Percentiles rank a stretch among this genome's conserved stretches.
Evolutionary conservation across 2,113 vertebrate genomes (phyloP).

Genomic region (Holacanthus passer): DNA sequence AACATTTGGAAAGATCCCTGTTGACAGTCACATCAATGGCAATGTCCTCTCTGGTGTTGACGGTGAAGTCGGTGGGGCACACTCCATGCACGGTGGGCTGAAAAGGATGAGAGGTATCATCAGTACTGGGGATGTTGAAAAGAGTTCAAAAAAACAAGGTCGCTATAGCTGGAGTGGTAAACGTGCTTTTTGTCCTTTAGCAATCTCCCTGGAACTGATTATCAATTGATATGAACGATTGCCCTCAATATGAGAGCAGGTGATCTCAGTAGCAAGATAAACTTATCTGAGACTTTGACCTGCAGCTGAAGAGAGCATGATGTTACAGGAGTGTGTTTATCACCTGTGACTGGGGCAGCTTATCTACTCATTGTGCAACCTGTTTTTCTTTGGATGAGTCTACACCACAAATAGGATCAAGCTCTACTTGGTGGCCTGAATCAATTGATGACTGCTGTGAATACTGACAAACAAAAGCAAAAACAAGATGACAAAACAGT

Average conservation of each 20-base stretch:
- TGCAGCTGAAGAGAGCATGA: constrained; percentile 52
- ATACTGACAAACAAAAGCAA: constrained; percentile 14
- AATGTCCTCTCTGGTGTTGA: constrained; percentile 82
- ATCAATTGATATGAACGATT: constrained; percentile 58
- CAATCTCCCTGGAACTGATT: constrained; percentile 40
- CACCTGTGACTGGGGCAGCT: constrained; percentile 52
- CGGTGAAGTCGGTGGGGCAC: constrained; percentile 85
- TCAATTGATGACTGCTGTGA: constrained; percentile 12
- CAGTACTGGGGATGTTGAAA: not conserved
- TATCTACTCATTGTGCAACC: constrained; percentile 74
- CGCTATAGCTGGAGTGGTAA: not conserved
- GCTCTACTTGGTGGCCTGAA: constrained; percentile 21
- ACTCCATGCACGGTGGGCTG: constrained; percentile 91
- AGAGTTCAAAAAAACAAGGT: constrained; percentile 3
- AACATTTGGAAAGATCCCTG: constrained; percentile 87
- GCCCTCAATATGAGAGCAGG: constrained; percentile 42
- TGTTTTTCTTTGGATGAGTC: constrained; percentile 57
- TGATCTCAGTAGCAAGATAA: constrained; percentile 68
- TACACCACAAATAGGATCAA: constrained; percentile 13
- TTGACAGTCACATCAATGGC: constrained; percentile 86
- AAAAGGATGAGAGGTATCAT: constrained; percentile 47
- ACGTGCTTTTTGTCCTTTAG: constrained; percentile 35
- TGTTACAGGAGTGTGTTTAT: constrained; percentile 59
- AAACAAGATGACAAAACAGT: constrained; percentile 10
- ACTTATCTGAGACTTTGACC: constrained; percentile 78